phyloP scores from a whole-genome alignment of 2,888 invertebrate genomes.

The Protonemura montana region DNA sequence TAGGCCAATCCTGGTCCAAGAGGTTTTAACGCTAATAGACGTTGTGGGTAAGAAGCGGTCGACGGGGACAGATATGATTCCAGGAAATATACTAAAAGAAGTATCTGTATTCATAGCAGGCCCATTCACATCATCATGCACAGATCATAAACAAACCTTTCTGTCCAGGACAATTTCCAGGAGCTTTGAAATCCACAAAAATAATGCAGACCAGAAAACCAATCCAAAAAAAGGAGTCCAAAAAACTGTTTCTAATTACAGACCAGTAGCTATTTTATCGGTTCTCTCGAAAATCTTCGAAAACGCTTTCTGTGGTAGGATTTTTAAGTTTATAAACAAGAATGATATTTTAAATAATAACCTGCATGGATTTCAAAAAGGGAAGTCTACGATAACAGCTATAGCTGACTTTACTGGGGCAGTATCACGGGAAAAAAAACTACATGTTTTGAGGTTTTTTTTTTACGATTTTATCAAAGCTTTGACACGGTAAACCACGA shows the following conservation, averaged over 20 bases:
- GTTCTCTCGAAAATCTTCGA: too few species aligned
- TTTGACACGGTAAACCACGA: too few species aligned
- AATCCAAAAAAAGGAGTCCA: not conserved
- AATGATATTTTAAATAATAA: too few species aligned
- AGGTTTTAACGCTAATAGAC: not conserved
- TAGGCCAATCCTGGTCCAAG: not conserved
- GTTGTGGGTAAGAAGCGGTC: not conserved
- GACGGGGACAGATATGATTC: not conserved
- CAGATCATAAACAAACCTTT: not conserved
- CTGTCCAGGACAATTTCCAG: not conserved
- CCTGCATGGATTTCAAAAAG: too few species aligned
- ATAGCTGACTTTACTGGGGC: too few species aligned
- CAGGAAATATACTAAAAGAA: not conserved
- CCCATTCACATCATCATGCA: not conserved
- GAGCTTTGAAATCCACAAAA: not conserved
- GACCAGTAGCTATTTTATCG: not conserved
- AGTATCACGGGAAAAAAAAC: too few species aligned
- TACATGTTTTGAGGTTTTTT: too few species aligned
- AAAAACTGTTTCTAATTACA: not conserved
- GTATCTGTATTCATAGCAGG: not conserved
- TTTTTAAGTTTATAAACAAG: too few species aligned
- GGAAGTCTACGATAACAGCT: too few species aligned
- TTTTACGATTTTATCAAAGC: too few species aligned
- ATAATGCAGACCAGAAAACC: too few species aligned
- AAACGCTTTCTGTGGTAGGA: too few species aligned